phyloP scores from a whole-genome alignment of 2,888 invertebrate species.

The Crocallis elinguaria region DNA sequence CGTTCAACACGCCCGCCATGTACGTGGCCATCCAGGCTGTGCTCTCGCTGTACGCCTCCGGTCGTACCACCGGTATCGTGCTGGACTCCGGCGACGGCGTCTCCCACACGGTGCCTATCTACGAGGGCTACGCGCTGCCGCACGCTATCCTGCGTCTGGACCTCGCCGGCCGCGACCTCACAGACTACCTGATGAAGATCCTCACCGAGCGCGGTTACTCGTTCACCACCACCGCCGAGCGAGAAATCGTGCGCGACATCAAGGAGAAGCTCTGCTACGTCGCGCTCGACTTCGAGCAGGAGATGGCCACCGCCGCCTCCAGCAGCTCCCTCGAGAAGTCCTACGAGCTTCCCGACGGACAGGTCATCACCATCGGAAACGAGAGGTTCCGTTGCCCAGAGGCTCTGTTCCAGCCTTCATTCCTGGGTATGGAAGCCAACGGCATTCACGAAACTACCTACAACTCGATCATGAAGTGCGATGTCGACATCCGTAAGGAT shows the following conservation, averaged over 20 bases:
- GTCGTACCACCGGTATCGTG: conserved; percentile 98
- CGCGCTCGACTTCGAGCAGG: conserved; percentile 94
- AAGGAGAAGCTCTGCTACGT: conserved; percentile 97
- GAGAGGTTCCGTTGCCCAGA: conserved; percentile 98
- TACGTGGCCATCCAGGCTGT: conserved; percentile 97
- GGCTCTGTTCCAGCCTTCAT: conserved; percentile 97
- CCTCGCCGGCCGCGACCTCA: conserved; percentile 95
- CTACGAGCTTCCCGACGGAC: conserved; percentile 97
- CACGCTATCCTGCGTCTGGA: conserved; percentile 97
- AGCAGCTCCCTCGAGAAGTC: conserved; percentile 97
- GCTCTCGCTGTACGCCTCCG: conserved; percentile 95
- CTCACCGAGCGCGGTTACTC: conserved; percentile 95
- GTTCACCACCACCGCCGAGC: conserved; percentile 95
- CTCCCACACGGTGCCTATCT: conserved; percentile 97
- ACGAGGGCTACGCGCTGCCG: conserved; percentile 96
- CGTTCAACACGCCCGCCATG: conserved; percentile 96
- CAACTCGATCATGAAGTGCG: conserved; percentile 99
- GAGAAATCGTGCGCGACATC: conserved; percentile 97
- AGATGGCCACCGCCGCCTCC: conserved; percentile 97
- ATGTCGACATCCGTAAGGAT: conserved; percentile 98
- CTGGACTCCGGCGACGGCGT: conserved; percentile 98
- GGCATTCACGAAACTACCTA: conserved; percentile 96
- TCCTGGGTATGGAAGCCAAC: conserved; percentile 95
- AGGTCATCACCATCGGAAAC: conserved; percentile 97
- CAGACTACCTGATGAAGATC: conserved; percentile 97